Evolutionary conservation across 2,888 invertebrate genomes (phyloP).

Genomic region (Agriopis aurantiaria): DNA sequence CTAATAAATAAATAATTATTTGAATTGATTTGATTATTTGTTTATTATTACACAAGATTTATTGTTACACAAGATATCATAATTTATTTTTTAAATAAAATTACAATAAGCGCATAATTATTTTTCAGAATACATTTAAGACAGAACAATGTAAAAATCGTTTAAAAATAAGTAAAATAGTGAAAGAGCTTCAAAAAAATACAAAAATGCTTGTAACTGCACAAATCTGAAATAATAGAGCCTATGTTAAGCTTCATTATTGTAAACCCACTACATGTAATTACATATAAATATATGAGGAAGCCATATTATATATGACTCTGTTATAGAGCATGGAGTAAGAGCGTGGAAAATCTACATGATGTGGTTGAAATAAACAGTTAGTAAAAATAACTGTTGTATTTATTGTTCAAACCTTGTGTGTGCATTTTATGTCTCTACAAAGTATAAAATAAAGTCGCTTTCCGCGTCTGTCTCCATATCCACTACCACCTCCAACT

Average conservation of each 20-base stretch:
- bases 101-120: constrained; percentile 26
- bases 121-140: constrained; percentile 1
- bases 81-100: neutral
- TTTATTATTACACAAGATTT: too few relatives aligned
- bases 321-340: constrained; percentile 28
- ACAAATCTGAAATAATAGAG: constrained; percentile 37
- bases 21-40: too few relatives aligned
- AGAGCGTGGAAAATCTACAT: constrained; percentile 52
- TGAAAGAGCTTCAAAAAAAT: constrained; percentile 55
- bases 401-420: constrained; percentile 49
- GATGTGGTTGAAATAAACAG: constrained; percentile 82
- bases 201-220: constrained; percentile 50
- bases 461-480: too few relatives aligned
- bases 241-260: constrained; percentile 38
- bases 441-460: too few relatives aligned
- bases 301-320: constrained; percentile 42
- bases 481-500: too few relatives aligned
- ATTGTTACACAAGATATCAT: too few relatives aligned
- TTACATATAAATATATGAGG: constrained; percentile 34
- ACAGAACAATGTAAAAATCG: constrained; percentile 21
- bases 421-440: neutral
- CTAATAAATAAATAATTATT: too few relatives aligned
- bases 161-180: constrained; percentile 47
- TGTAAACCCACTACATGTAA: constrained; percentile 41
- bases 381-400: constrained; percentile 71